A percentile compares a stretch with the other conserved stretches of the same genome.
Conservation (phyloP, 2,888 invertebrate genomes). For the Abrostola tripartita region DNA sequence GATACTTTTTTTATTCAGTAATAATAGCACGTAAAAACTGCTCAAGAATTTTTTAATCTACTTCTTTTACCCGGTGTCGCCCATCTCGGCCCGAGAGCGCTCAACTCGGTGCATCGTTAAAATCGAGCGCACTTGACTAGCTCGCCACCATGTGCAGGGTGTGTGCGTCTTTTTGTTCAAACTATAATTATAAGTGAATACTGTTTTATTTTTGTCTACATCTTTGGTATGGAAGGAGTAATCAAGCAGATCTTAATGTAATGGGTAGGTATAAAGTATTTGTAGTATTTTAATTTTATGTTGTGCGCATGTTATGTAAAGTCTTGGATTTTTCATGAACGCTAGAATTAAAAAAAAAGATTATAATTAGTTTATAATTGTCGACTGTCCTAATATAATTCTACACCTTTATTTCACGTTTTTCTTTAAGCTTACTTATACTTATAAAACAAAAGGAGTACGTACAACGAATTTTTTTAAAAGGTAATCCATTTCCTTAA, state of each 20-base stretch:
- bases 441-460: background rate
- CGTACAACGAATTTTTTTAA: background rate
- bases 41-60: conserved; percentile 25
- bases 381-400: no score
- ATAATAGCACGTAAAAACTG: no score
- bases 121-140: conserved; percentile 60
- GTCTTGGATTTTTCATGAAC: no score
- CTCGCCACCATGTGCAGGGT: conserved; percentile 18
- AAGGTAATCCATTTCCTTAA: background rate
- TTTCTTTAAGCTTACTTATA: no score
- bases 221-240: background rate
- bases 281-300: background rate
- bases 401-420: no score
- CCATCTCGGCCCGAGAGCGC: conserved; percentile 28
- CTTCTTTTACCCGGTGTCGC: conserved; percentile 24
- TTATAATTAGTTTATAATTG: no score
- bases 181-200: conserved; percentile 44
- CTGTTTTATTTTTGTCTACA: conserved; percentile 17
- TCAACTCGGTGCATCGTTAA: conserved; percentile 61
- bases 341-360: no score
- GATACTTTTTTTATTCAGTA: no score
- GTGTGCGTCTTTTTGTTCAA: conserved; percentile 42
- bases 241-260: background rate
- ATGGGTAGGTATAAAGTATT: background rate
- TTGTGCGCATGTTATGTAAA: no score